These are phyloP conservation scores for Spongilla lacustris DNA, from an alignment of 37 sponge, comb jelly and placozoan genomes.

Conservation along the genomic window DNA sequence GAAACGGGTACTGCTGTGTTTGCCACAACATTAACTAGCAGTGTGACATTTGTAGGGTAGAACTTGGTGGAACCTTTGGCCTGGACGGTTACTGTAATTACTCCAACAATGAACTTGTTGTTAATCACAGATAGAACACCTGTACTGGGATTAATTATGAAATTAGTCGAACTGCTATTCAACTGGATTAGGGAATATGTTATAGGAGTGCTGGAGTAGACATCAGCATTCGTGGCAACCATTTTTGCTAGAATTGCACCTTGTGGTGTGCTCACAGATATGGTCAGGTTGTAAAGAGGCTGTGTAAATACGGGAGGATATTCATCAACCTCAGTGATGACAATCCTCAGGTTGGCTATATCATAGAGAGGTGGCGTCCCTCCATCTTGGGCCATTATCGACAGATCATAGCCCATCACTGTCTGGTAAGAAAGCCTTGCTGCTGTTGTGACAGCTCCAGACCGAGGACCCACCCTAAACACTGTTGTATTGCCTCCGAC, in stretches of 20 bases:
- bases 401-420: slow-evolving; percentile 30
- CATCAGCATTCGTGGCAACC: slow-evolving; percentile 60
- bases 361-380: slow-evolving; percentile 54
- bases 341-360: slow-evolving; percentile 36
- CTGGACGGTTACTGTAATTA: slow-evolving; percentile 24
- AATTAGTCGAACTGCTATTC: slow-evolving; percentile 13
- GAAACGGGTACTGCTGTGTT: not conserved
- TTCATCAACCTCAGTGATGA: slow-evolving; percentile 48
- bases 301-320: slow-evolving; percentile 48
- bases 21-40: slow-evolving; percentile 15
- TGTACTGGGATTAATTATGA: slow-evolving; percentile 32
- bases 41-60: slow-evolving; percentile 2
- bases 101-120: not conserved
- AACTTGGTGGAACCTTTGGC: slow-evolving; percentile 42
- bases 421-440: slow-evolving; percentile 31
- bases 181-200: slow-evolving; percentile 30
- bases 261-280: slow-evolving; percentile 25
- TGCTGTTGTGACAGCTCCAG: slow-evolving; percentile 40
- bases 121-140: slow-evolving; percentile 43
- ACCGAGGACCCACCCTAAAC: slow-evolving; percentile 44
- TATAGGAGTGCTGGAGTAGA: not conserved
- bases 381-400: slow-evolving; percentile 51
- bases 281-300: slow-evolving; percentile 19
- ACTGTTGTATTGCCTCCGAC: slow-evolving; percentile 15
- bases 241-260: slow-evolving; percentile 59